Percentiles rank a stretch among this genome's conserved stretches.
Conservation (phyloP, 2,888 invertebrate species). For the Bimastos eiseni region DNA sequence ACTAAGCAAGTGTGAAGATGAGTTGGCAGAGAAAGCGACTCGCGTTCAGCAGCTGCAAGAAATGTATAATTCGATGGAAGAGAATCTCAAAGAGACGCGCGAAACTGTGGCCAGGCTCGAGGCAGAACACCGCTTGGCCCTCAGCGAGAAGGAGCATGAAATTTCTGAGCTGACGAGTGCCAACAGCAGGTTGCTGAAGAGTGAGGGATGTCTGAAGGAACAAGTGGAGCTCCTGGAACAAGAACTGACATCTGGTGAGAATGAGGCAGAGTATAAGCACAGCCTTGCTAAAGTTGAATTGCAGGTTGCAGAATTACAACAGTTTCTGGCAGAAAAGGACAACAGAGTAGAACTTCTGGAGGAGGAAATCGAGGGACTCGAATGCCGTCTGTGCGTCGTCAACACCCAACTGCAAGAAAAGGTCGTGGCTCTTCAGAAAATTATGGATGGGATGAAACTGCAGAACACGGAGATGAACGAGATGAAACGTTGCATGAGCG, state of each 20-base stretch:
- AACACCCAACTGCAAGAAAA: neutral
- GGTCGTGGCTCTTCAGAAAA: neutral
- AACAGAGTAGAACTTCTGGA: neutral
- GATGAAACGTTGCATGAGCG: neutral
- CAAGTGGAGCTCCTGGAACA: neutral
- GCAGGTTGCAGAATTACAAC: neutral
- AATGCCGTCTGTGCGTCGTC: neutral
- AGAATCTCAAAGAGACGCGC: neutral
- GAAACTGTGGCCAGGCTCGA: neutral
- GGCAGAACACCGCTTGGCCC: neutral
- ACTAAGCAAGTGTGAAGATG: neutral
- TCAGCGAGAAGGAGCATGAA: neutral
- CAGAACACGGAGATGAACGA: neutral
- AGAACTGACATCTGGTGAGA: neutral
- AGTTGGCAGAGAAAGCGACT: neutral
- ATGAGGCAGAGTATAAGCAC: neutral
- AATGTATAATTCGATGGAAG: neutral
- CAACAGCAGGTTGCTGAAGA: neutral
- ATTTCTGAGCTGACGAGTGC: neutral
- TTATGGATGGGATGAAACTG: neutral
- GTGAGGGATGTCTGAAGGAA: neutral
- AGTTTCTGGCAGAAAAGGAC: neutral
- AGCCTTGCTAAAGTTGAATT: neutral
- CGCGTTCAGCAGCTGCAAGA: neutral
- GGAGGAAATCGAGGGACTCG: neutral